Evolutionary conservation across 2,888 invertebrate species (phyloP).

Genomic region (Stenurella melanura): DNA sequence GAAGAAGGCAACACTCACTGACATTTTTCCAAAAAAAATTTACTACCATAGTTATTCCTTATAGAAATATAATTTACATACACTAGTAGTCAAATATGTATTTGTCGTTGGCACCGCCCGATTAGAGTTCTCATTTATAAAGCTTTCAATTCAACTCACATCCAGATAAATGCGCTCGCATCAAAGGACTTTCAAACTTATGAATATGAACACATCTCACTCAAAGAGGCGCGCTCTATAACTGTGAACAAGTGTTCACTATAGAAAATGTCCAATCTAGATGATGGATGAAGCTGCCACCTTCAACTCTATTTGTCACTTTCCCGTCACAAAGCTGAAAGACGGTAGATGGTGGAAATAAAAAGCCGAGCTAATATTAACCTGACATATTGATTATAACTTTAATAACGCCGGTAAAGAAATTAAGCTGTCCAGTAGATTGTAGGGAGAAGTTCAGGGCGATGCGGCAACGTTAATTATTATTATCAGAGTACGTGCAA

Average conservation of each 20-base stretch:
- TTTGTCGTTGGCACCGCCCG: too few relatives aligned
- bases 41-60: too few relatives aligned
- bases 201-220: neutral
- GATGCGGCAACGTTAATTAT: too few relatives aligned
- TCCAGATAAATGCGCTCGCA: neutral
- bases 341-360: conserved; percentile 11
- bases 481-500: too few relatives aligned
- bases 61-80: too few relatives aligned
- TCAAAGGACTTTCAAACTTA: neutral
- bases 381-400: conserved; percentile 15
- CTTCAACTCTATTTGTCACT: conserved; percentile 20
- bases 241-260: conserved; percentile 20
- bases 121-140: neutral
- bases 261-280: conserved; percentile 25
- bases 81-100: too few relatives aligned
- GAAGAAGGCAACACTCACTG: too few relatives aligned
- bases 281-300: conserved; percentile 21
- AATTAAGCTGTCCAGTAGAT: neutral
- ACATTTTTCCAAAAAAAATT: too few relatives aligned
- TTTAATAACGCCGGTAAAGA: conserved; percentile 9
- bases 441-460: neutral
- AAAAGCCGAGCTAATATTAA: conserved; percentile 14
- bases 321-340: conserved; percentile 9
- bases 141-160: neutral
- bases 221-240: neutral